Percentiles rank a stretch among this genome's conserved stretches.
Conservation (phyloP, 2,797 vertebrate species). For the Merluccius polli region DNA sequence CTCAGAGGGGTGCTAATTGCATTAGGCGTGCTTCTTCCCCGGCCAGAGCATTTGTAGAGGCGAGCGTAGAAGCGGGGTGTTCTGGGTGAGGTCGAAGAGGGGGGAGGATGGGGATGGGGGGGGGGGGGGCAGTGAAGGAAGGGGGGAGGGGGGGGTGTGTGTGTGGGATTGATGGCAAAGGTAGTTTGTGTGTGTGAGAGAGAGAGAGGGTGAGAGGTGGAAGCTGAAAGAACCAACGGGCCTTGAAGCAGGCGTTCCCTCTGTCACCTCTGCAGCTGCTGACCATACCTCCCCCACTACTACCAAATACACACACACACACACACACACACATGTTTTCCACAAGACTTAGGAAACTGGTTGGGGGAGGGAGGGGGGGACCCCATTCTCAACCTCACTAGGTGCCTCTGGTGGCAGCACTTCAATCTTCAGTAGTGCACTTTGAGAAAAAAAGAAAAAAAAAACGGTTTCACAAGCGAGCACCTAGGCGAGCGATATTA, state of each 20-base stretch:
- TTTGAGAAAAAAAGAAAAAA: not conserved
- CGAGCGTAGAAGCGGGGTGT: constrained; percentile 36
- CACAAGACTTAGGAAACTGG: not conserved
- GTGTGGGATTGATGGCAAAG: not conserved
- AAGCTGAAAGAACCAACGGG: constrained; percentile 63
- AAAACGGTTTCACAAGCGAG: not conserved
- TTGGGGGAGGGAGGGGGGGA: not conserved
- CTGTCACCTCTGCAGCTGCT: constrained; percentile 80
- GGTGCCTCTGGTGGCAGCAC: not conserved
- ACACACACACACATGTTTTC: not conserved
- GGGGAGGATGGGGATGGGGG: constrained; percentile 51
- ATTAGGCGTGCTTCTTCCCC: constrained; percentile 70
- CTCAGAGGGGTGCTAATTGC: constrained; percentile 79
- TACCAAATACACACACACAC: constrained; percentile 9
- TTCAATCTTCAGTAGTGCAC: not conserved
- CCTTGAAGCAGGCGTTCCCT: constrained; percentile 70
- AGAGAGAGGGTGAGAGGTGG: constrained; percentile 58
- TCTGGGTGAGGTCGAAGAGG: constrained; percentile 20
- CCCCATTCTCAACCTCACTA: not conserved
- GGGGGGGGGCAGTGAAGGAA: constrained; percentile 13
- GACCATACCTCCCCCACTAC: constrained; percentile 63
- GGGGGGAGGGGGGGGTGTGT: not conserved
- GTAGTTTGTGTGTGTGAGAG: constrained; percentile 54
- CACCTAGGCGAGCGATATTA: not conserved
- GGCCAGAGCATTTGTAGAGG: constrained; percentile 31